Evolutionary conservation across 30 jellyfish, hydroid and myxozoan genomes (phyloP).

Genomic region (Pseudorhiza aurosa): DNA sequence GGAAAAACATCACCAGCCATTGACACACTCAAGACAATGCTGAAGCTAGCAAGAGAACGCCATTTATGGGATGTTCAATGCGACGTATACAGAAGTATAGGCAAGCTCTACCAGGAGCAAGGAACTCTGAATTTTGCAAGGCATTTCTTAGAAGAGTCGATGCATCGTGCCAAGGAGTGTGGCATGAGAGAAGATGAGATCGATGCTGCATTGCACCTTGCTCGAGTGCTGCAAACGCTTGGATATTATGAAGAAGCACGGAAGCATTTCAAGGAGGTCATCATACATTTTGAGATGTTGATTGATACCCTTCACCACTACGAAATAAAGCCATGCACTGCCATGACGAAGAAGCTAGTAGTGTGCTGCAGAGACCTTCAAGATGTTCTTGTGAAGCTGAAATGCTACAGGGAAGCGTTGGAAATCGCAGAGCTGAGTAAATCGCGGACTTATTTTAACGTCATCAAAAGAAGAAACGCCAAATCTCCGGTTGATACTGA

Average conservation of each 20-base stretch:
- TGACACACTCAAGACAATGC: slow-evolving; percentile 14
- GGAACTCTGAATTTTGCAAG: slow-evolving; percentile 61
- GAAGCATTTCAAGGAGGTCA: slow-evolving; percentile 52
- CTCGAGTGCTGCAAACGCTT: slow-evolving; percentile 47
- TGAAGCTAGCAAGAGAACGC: slow-evolving; percentile 43
- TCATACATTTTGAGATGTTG: slow-evolving; percentile 26
- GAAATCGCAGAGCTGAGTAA: slow-evolving; percentile 59
- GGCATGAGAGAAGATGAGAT: slow-evolving; percentile 43
- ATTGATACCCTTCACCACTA: slow-evolving; percentile 19
- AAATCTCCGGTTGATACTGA: background rate
- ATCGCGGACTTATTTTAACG: slow-evolving; percentile 41
- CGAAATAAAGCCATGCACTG: slow-evolving; percentile 1
- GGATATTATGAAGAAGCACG: slow-evolving; percentile 63
- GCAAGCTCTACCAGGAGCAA: slow-evolving; percentile 48
- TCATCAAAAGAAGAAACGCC: slow-evolving; percentile 14
- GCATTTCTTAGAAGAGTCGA: slow-evolving; percentile 52
- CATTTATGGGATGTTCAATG: slow-evolving; percentile 50
- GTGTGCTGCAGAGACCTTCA: slow-evolving; percentile 56
- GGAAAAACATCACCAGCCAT: slow-evolving; percentile 21
- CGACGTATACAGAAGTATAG: slow-evolving; percentile 30
- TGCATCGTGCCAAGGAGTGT: slow-evolving; percentile 62
- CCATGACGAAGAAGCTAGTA: background rate
- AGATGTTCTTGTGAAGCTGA: slow-evolving; percentile 52
- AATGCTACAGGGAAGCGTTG: slow-evolving; percentile 46
- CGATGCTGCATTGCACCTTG: slow-evolving; percentile 65